Base-by-base conservation (phyloP, 2,797 vertebrate genomes). In the Pangasius djambal region DNA sequence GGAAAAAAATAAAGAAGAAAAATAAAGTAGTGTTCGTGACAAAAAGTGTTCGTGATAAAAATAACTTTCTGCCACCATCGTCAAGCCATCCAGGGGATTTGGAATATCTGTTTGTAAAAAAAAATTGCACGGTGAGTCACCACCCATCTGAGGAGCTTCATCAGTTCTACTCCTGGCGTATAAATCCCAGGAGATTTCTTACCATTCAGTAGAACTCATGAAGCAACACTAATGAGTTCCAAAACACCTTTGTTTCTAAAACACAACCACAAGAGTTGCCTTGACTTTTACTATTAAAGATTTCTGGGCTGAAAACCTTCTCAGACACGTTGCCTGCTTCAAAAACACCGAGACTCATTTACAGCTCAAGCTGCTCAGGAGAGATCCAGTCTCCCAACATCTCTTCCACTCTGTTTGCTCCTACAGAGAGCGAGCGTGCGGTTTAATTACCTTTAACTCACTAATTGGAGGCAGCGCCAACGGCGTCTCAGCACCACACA, bases 391-490 rank as follows among this genome's bases (percentile, higher is more conserved):
- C 85, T 83, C 87, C 50, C 65, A 37, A 70, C 78, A 65, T 83
- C 63, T 85, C 61, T 57, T 89, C 74, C 75, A 59, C 50, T 59
- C 88, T 13, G 40, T 69, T 70, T 16, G 4, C 88, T 85, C 61
- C 48, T 85, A 69, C 67, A 63, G 40, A 82, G 84, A 85, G 85
- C 25, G 34, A 34, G 50, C 82, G 9, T 65, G 75, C 75, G 77
- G 37, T 86, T 89, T 92, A 92, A 92, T 92, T 89, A 90, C 85
- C 85, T 83, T 90, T 59, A 87, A 86, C 90, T 86, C 87, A 79
- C 83, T 87, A 86, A 89, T 77, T 67, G 85, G 72, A 78, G 84
- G 59, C 7, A 57, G 83, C 25, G 57, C 70, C 69, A 63, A 40
- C 61, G 2, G 61, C n/a, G 8, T 86, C 89, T 85, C 69, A 2